A percentile compares a stretch with the other conserved stretches of the same genome.
These are phyloP conservation scores for Parazoanthus atlanticus DNA, from an alignment of 92 coral and sea anemone genomes.

Conservation along the genomic window DNA sequence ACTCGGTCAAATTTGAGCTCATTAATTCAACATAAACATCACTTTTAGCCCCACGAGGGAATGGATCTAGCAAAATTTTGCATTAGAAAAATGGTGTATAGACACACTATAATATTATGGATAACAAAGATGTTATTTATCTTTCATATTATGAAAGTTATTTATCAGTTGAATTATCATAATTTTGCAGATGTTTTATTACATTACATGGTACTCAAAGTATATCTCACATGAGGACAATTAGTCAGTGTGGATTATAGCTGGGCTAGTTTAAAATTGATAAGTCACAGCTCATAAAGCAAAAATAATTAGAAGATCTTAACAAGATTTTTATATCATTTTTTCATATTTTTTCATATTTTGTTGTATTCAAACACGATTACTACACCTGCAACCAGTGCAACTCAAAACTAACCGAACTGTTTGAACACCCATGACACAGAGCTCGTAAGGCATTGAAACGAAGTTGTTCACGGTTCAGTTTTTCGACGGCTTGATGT, in stretches of 20 bases:
- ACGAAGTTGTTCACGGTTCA: too few species aligned
- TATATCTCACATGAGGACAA: background rate
- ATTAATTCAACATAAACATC: too few species aligned
- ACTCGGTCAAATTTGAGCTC: too few species aligned
- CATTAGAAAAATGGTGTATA: too few species aligned
- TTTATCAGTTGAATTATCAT: background rate
- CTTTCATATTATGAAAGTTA: too few species aligned
- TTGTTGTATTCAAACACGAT: background rate
- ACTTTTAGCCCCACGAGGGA: too few species aligned
- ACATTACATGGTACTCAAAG: background rate
- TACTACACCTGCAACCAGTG: background rate
- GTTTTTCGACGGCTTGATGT: background rate
- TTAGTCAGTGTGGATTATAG: background rate
- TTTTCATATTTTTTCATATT: too few species aligned
- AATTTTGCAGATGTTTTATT: background rate
- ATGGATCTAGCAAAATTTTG: too few species aligned
- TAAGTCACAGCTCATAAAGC: background rate
- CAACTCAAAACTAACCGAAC: background rate
- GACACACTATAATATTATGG: background rate
- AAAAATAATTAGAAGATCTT: background rate
- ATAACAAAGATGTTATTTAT: too few species aligned
- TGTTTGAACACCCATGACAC: background rate
- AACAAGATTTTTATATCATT: too few species aligned
- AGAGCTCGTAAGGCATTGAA: background rate
- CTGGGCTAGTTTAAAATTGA: background rate